These are phyloP conservation scores for Patiria miniata DNA, from an alignment of 35 echinoderm and acorn worm species.

Conservation along the genomic window DNA sequence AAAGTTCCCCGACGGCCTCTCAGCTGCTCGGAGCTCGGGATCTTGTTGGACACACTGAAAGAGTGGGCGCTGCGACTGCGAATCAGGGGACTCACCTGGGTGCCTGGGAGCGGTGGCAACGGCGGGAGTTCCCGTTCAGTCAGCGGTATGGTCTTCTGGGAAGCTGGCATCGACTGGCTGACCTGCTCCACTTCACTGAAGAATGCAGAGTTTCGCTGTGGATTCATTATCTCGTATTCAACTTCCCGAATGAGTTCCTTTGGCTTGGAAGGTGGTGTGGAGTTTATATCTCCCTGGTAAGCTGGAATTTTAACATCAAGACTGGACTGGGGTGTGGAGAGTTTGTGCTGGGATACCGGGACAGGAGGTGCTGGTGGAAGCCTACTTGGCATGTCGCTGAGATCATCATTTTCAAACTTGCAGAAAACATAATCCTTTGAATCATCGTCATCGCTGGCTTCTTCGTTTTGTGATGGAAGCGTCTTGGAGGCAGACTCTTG, in stretches of 20 bases:
- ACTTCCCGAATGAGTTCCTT: not conserved
- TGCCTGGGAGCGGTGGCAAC: not conserved
- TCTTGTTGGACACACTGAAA: not conserved
- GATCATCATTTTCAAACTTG: not conserved
- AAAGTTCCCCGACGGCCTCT: not conserved
- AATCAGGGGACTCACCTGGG: not conserved
- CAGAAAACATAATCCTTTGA: not conserved
- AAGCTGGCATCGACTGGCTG: not conserved
- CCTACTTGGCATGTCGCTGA: not conserved
- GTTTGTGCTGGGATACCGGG: not conserved
- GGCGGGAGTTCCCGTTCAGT: constrained; percentile 4
- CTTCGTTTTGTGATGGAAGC: not conserved
- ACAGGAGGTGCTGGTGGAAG: not conserved
- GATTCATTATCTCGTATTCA: constrained; percentile 11
- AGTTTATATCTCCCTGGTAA: not conserved
- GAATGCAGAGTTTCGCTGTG: not conserved
- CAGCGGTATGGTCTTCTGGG: not conserved
- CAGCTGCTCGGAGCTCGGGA: not conserved
- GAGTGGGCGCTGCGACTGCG: not conserved
- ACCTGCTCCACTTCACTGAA: constrained; percentile 1
- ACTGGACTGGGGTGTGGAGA: not conserved
- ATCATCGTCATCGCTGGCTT: not conserved
- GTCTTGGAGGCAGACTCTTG: not conserved
- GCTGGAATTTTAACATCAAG: not conserved
- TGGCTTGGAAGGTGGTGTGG: not conserved